phyloP scores from a whole-genome alignment of 2,888 invertebrate species.

The Drosophila anomalipes region DNA sequence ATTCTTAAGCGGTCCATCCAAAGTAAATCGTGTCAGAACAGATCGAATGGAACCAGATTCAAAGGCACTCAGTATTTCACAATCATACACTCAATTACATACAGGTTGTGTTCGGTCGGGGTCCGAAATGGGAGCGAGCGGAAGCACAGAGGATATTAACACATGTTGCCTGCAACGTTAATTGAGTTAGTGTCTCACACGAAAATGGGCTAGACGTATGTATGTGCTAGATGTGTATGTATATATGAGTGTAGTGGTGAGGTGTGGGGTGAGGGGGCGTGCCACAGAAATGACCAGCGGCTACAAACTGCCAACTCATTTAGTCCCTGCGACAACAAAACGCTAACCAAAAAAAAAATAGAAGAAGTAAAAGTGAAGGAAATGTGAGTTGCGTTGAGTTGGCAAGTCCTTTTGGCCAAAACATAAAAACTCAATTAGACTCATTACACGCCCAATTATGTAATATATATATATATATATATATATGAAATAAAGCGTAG shows the following conservation, averaged over 20 bases:
- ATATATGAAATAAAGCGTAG: constrained; percentile 64
- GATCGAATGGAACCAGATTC: neutral
- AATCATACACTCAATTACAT: constrained; percentile 41
- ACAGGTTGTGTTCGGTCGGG: neutral
- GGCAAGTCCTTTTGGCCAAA: constrained; percentile 54
- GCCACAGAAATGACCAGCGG: constrained; percentile 79
- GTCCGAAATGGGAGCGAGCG: constrained; percentile 49
- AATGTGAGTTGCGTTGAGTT: constrained; percentile 20
- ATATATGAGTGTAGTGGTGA: neutral
- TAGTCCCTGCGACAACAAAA: constrained; percentile 18
- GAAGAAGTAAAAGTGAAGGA: neutral
- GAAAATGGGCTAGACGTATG: constrained; percentile 71
- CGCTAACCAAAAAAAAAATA: neutral
- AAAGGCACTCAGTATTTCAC: neutral
- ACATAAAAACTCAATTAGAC: constrained; percentile 85
- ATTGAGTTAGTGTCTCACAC: constrained; percentile 80
- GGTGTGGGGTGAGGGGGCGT: constrained; percentile 56
- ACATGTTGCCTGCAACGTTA: constrained; percentile 80
- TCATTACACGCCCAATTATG: constrained; percentile 85
- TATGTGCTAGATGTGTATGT: neutral
- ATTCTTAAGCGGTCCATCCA: neutral
- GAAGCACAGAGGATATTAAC: constrained; percentile 83
- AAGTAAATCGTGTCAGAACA: neutral
- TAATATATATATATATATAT: constrained; percentile 56
- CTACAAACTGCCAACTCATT: constrained; percentile 62